Evolutionary conservation across 2,797 vertebrate species (phyloP).

Genomic region (Acipenser transmontanus): DNA sequence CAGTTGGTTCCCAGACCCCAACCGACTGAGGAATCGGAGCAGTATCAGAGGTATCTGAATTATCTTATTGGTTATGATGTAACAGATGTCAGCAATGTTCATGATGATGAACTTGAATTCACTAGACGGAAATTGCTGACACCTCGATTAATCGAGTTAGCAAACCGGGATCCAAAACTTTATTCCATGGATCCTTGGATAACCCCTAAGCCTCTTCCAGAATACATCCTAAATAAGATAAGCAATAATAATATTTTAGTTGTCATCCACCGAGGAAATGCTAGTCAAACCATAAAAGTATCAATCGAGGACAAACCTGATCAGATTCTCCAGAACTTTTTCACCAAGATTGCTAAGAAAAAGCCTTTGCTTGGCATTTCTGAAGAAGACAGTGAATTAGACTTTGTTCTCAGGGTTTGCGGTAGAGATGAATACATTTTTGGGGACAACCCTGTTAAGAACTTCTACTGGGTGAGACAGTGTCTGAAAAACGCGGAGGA

Average conservation of each 20-base stretch:
- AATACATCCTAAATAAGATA: conserved; percentile 81
- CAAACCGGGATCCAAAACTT: conserved; percentile 72
- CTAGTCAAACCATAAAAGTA: conserved; percentile 91
- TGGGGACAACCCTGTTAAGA: conserved; percentile 77
- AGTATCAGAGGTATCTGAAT: conserved; percentile 85
- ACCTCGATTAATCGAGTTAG: conserved; percentile 79
- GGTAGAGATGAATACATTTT: conserved; percentile 91
- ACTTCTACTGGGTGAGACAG: conserved; percentile 91
- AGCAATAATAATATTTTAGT: conserved; percentile 75
- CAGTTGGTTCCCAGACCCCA: conserved; percentile 71
- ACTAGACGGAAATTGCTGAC: conserved; percentile 88
- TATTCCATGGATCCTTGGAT: conserved; percentile 95
- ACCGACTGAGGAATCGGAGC: conserved; percentile 66
- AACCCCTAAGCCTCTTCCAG: conserved; percentile 76
- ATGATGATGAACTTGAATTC: conserved; percentile 94
- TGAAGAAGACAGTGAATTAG: conserved; percentile 68
- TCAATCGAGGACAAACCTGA: conserved; percentile 79
- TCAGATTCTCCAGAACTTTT: conserved; percentile 74
- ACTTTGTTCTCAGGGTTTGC: conserved; percentile 88
- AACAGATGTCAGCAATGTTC: conserved; percentile 91
- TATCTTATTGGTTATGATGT: conserved; percentile 91
- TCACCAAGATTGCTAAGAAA: conserved; percentile 84
- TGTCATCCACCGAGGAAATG: conserved; percentile 79
- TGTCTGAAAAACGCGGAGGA: conserved; percentile 90
- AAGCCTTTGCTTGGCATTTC: conserved; percentile 81